Evolutionary conservation across 2,797 vertebrate species (phyloP).

Genomic region (Eulemur rubriventer): DNA sequence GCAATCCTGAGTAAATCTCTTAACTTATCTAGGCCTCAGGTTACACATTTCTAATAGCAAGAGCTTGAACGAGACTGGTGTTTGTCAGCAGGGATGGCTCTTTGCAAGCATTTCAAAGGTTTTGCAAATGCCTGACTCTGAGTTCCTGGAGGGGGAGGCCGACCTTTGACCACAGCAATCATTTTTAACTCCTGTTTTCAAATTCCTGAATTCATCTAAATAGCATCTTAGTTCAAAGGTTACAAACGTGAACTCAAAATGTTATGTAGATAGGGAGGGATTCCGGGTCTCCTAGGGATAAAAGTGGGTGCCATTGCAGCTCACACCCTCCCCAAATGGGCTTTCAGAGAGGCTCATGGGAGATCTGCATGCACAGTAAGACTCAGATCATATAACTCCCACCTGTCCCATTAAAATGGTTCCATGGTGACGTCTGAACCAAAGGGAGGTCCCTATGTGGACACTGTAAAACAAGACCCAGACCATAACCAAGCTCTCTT

Average conservation of each 20-base stretch:
- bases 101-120: not conserved
- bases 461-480: too few species aligned
- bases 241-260: constrained; percentile 14
- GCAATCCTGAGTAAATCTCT: not conserved
- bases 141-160: not conserved
- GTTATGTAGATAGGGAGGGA: too few species aligned
- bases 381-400: too few species aligned
- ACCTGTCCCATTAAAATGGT: too few species aligned
- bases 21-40: not conserved
- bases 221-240: not conserved
- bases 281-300: too few species aligned
- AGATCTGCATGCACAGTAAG: too few species aligned
- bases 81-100: not conserved
- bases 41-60: not conserved
- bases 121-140: not conserved
- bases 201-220: not conserved
- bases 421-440: too few species aligned
- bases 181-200: not conserved
- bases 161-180: not conserved
- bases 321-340: too few species aligned
- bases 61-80: not conserved
- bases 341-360: too few species aligned
- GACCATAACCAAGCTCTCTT: too few species aligned
- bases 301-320: too few species aligned
- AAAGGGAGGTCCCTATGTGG: too few species aligned